Percentiles rank a stretch among this genome's conserved stretches.
phyloP scores from a whole-genome alignment of 2,888 invertebrate species.

The Platycheirus rosarum region DNA sequence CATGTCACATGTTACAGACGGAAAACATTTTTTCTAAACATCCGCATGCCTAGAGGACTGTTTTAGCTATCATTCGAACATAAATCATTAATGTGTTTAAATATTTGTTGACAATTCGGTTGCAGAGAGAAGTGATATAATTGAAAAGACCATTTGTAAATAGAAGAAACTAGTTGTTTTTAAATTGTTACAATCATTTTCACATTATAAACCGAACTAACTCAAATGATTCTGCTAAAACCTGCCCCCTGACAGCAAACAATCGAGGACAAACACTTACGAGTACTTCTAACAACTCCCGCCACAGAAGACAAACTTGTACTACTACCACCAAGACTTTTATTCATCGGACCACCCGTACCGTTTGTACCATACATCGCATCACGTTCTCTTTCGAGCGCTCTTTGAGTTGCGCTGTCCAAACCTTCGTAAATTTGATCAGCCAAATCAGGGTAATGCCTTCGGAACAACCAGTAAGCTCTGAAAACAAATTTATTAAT shows the following conservation, averaged over 20 bases:
- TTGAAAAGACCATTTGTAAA: no score
- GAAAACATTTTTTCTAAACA: no score
- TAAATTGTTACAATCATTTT: no score
- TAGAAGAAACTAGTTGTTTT: no score
- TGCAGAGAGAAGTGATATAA: no score
- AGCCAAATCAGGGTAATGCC: conserved; percentile 95
- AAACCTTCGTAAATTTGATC: conserved; percentile 91
- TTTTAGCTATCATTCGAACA: no score
- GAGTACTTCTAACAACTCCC: conserved; percentile 76
- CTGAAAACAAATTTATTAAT: conserved; percentile 82
- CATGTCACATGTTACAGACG: conserved; percentile 18
- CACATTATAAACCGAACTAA: no score
- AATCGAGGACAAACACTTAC: conserved; percentile 21
- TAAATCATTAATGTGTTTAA: no score
- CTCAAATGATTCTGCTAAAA: no score
- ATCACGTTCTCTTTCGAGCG: conserved; percentile 84
- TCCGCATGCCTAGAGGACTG: no score
- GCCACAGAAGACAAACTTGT: conserved; percentile 77
- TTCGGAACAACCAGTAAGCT: conserved; percentile 94
- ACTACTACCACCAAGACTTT: conserved; percentile 78
- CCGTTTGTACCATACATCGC: conserved; percentile 77
- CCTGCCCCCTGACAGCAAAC: no score
- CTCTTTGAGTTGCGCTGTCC: conserved; percentile 88
- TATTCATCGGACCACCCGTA: conserved; percentile 77
- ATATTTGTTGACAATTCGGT: no score